These are phyloP conservation scores for Conus betulinus DNA, from an alignment of 1,140 invertebrate species.

Conservation along the genomic window DNA sequence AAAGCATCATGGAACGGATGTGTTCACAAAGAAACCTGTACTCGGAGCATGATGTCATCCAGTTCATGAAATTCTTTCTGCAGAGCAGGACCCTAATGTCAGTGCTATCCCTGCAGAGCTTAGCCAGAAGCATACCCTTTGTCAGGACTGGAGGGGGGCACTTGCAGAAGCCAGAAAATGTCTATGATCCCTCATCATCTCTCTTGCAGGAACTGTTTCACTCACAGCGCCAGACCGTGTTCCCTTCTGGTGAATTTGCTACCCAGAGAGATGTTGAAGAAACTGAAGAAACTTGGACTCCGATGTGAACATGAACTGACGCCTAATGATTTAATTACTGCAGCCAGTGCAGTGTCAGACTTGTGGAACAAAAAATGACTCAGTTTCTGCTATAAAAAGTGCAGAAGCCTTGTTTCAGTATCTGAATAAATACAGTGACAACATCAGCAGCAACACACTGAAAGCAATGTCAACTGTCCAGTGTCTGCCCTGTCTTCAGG, in stretches of 20 bases:
- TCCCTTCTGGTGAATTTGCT: slow-evolving; percentile 36
- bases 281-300: slow-evolving; percentile 32
- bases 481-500: slow-evolving; percentile 33
- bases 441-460: not conserved
- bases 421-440: not conserved
- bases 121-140: slow-evolving; percentile 21
- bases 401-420: slow-evolving; percentile 3
- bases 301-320: slow-evolving; percentile 24
- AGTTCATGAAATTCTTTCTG: slow-evolving; percentile 37
- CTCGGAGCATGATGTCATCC: not conserved
- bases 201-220: slow-evolving; percentile 35
- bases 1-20: slow-evolving; percentile 9
- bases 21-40: not conserved
- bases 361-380: not conserved
- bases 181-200: slow-evolving; percentile 34
- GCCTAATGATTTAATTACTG: slow-evolving; percentile 25
- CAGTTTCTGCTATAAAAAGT: slow-evolving; percentile 8
- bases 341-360: slow-evolving; percentile 29
- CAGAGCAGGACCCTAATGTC: not conserved
- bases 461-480: not conserved
- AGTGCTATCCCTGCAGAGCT: not conserved
- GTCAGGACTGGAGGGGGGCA: slow-evolving; percentile 13
- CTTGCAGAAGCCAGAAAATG: slow-evolving; percentile 2
- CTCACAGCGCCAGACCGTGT: slow-evolving; percentile 32
- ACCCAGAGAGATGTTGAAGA: slow-evolving; percentile 11